Base-by-base conservation (phyloP, 2,113 vertebrate species). In the Morone saxatilis region DNA sequence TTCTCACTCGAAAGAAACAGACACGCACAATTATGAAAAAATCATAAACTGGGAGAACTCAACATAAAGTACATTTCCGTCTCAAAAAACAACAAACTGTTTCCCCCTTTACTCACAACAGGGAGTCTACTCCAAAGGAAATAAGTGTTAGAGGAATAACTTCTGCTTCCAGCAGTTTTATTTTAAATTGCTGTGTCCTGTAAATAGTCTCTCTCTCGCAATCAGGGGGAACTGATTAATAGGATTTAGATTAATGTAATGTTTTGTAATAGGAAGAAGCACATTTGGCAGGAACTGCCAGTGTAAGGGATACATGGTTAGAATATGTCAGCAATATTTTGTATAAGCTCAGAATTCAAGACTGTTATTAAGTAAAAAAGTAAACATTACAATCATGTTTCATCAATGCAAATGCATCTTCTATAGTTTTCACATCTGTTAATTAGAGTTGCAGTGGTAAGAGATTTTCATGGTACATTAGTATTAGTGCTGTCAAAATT, bases 1-100 rank as follows among this genome's bases (percentile, higher is more conserved):
- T 41, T 65, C 17, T 25, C 13, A 14, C 76, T 83, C 66, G 73
- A 71, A 83, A 76, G 48, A 80, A 60, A 47, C 74, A 76, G 13
- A 59, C 43, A 60, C 4, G 9, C 61, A 75, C 5, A n/a, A 51
- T 74, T 51, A 70, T 62, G 61, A 56, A 82, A 65, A 43, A 74
- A 69, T 65, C 20, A 73, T 62, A 36, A 47, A 65, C 4, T 59
- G 57, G 57, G 56, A 63, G 41, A 45, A 43, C 20, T 45, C 36
- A 61, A 40, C n/a, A 51, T 36, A 61, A 53, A 36, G 22, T n/a
- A 48, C 17, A 47, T 14, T 51, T 56, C 16, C 10, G 1, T 31
- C 60, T 45, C 4, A 6, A 71, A 43, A 75, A 40, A 0, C 12
- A 13, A 48, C 13, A 70, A 80, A 76, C 13, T 16, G 56, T 63